A percentile compares a stretch with the other conserved stretches of the same genome.
Conservation (phyloP, 2,888 invertebrate genomes). For the Boloria selene region DNA sequence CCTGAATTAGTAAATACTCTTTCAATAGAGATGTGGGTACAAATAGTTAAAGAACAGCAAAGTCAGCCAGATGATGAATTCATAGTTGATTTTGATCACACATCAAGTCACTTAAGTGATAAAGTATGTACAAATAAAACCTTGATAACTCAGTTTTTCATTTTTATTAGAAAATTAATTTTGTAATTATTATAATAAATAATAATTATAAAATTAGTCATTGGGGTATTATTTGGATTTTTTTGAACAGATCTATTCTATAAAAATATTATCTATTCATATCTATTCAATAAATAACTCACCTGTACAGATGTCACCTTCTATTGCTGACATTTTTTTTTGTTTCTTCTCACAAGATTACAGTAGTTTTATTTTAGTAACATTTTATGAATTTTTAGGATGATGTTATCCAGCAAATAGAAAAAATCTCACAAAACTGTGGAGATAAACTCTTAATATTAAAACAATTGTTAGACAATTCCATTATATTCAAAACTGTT, state of each 20-base stretch:
- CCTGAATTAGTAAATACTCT: constrained; percentile 48
- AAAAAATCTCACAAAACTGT: constrained; percentile 48
- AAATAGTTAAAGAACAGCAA: constrained; percentile 57
- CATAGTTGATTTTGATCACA: constrained; percentile 47
- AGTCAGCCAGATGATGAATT: constrained; percentile 65
- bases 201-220: too few relatives aligned
- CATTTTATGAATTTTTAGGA: constrained; percentile 55
- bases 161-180: too few relatives aligned
- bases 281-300: too few relatives aligned
- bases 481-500: constrained; percentile 65
- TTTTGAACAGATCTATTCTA: too few relatives aligned
- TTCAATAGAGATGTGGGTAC: constrained; percentile 55
- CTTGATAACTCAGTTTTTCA: too few relatives aligned
- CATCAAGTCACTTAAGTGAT: constrained; percentile 43
- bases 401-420: constrained; percentile 53
- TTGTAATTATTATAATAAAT: too few relatives aligned
- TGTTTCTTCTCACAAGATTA: not conserved
- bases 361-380: constrained; percentile 38
- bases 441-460: constrained; percentile 61
- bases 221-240: too few relatives aligned
- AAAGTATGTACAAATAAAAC: constrained; percentile 45
- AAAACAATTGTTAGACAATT: constrained; percentile 62
- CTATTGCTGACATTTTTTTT: not conserved
- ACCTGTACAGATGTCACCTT: too few relatives aligned
- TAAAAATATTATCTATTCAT: too few relatives aligned